Base-by-base conservation (phyloP, 2,888 invertebrate species). In the Hypomecis atomaria region DNA sequence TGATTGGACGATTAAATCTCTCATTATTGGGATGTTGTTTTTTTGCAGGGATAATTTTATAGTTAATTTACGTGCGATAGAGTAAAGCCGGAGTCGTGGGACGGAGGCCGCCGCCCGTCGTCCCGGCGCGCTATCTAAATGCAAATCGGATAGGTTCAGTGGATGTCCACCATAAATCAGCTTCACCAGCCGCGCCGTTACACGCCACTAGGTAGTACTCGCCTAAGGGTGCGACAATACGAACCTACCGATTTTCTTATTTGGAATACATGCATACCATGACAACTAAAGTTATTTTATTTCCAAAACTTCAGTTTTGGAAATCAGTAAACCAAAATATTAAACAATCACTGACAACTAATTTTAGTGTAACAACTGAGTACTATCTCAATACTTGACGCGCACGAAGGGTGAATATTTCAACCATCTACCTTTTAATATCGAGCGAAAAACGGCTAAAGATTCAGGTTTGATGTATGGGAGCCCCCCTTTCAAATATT, bases 121-220 rank as follows among this genome's bases (percentile, higher is more conserved):
- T 75, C 71, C 77, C 79, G 78, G 76, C 73, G 79, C 77, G 86
- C 90, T 90, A 91, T 92, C 92, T 92, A 92, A 91, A 92, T 92
- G 92, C 92, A 91, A 92, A 92, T 92, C 90, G 88, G 88, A 89
- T 90, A 89, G 90, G 89, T 89, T 87, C 87, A 82, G 85, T 88
- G 87, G 89, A 89, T 87, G 89, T 87, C 84, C 83, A 81, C 87
- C 84, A 91, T 91, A 92, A 91, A 92, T 92, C 89, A 91, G 86
- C 86, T 84, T 82, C 81, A 78, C 74, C 72, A 81, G 71, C 76
- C 72, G 73, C 69, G 77, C 89, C 90, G 89, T 88, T 89, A 89
- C 78, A 76, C 82, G 76, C 43, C 10, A 11, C 37, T 47, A 37
- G 69, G 71, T 70, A 65, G 64, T 64, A 76, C 76, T 73, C 77